Percentiles rank a stretch among this genome's conserved stretches.
These are phyloP conservation scores for Aspiorhynchus laticeps DNA, from an alignment of 2,113 vertebrate genomes.

Conservation along the genomic window DNA sequence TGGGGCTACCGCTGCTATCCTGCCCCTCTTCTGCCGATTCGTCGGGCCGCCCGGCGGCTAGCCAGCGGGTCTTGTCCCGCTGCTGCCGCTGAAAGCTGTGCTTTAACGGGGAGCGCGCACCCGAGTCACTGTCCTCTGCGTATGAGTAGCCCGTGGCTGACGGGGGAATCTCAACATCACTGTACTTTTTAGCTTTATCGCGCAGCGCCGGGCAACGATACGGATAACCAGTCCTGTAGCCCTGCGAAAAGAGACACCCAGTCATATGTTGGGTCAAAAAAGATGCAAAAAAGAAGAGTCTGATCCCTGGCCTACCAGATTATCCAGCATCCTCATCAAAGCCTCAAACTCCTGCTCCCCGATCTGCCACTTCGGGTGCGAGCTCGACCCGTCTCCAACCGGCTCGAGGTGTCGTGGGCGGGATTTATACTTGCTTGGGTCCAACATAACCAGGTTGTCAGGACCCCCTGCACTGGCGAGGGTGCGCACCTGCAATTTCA, in stretches of 20 bases:
- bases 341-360: slow-evolving; percentile 99
- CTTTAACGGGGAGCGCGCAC: slow-evolving; percentile 95
- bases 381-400: slow-evolving; percentile 77
- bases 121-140: slow-evolving; percentile 92
- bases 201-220: slow-evolving; percentile 95
- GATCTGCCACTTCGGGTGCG: slow-evolving; percentile 89
- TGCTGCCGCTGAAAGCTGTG: slow-evolving; percentile 77
- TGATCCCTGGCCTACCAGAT: slow-evolving; percentile 82
- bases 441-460: slow-evolving; percentile 94
- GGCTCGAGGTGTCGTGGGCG: slow-evolving; percentile 84
- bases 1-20: slow-evolving; percentile 91
- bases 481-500: slow-evolving; percentile 86
- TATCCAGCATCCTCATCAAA: slow-evolving; percentile 98
- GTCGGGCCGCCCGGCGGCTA: slow-evolving; percentile 51
- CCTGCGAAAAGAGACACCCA: slow-evolving; percentile 69
- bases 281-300: not conserved
- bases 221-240: slow-evolving; percentile 96
- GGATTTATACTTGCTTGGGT: slow-evolving; percentile 91
- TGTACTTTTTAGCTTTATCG: slow-evolving; percentile 96
- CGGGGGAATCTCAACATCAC: slow-evolving; percentile 89
- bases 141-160: slow-evolving; percentile 89
- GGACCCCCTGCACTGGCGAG: slow-evolving; percentile 94
- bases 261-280: too few species aligned
- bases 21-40: slow-evolving; percentile 70
- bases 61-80: slow-evolving; percentile 95